Evolutionary conservation across 2,113 vertebrate species (phyloP).

Genomic region (Mus pahari): DNA sequence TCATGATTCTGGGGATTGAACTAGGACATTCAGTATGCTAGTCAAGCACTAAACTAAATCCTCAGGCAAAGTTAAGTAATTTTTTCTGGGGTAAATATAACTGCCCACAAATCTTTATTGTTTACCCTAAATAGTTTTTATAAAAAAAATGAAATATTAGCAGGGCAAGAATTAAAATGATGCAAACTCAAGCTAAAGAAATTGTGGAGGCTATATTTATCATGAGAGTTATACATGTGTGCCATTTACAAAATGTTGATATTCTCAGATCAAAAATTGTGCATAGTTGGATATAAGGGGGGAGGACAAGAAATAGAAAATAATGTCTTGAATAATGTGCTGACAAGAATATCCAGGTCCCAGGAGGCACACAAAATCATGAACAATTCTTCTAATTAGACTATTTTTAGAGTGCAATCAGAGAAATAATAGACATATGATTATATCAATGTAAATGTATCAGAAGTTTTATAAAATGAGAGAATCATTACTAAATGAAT

Average conservation of each 20-base stretch:
- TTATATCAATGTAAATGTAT: not conserved
- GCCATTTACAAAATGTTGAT: not conserved
- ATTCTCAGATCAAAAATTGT: not conserved
- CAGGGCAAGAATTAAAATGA: not conserved
- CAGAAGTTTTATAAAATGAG: not conserved
- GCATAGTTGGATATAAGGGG: not conserved
- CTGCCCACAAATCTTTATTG: not conserved
- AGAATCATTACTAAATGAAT: not conserved
- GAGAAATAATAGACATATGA: not conserved
- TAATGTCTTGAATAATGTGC: not conserved
- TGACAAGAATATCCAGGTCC: not conserved
- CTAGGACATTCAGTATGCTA: too few species aligned
- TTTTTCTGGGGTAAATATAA: not conserved
- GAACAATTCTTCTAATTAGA: conserved; percentile 24
- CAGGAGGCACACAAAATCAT: conserved; percentile 18
- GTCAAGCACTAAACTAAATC: not conserved
- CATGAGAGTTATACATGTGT: not conserved
- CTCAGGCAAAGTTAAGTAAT: not conserved
- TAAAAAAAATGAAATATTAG: not conserved
- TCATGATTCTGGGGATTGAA: not conserved
- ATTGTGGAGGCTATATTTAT: not conserved
- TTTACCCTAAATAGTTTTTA: not conserved
- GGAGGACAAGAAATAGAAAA: not conserved
- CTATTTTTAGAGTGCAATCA: not conserved
- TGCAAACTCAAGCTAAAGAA: not conserved